Conservation (phyloP, 2,113 vertebrate genomes). For the Bolborhynchus lineola region DNA sequence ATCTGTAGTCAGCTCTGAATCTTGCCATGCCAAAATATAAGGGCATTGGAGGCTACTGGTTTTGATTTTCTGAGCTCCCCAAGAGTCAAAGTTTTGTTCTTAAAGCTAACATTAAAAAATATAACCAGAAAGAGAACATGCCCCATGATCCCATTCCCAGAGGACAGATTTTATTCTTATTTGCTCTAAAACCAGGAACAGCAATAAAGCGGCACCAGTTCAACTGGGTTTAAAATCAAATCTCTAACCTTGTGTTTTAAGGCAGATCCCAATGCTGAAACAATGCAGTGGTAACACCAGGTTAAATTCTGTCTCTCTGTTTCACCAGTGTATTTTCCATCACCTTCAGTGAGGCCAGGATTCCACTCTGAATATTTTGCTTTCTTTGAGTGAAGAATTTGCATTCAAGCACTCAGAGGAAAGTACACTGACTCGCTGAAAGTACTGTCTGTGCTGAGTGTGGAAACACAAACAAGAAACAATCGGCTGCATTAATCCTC, state of each 20-base stretch:
- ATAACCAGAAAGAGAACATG: not conserved
- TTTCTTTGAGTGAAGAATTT: conserved; percentile 7
- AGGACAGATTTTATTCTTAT: conserved; percentile 27
- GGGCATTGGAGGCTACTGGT: not conserved
- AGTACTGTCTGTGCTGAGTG: not conserved
- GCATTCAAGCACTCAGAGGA: not conserved
- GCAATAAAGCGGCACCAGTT: conserved; percentile 10
- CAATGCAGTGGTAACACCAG: not conserved
- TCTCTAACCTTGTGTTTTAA: not conserved
- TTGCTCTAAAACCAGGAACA: not conserved
- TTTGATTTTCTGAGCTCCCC: not conserved
- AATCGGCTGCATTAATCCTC: not conserved
- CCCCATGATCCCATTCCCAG: not conserved
- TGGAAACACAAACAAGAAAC: not conserved
- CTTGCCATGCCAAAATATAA: not conserved
- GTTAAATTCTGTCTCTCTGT: not conserved
- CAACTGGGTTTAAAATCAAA: not conserved
- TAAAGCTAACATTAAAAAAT: not conserved
- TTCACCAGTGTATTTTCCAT: not conserved
- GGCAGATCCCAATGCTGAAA: not conserved
- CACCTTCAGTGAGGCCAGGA: not conserved
- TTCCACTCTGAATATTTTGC: conserved; percentile 11
- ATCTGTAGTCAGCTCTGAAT: not conserved
- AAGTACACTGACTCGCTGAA: not conserved
- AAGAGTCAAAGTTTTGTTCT: not conserved